Conservation (phyloP, 1,140 invertebrate genomes). For the Epicauta chinensis region DNA sequence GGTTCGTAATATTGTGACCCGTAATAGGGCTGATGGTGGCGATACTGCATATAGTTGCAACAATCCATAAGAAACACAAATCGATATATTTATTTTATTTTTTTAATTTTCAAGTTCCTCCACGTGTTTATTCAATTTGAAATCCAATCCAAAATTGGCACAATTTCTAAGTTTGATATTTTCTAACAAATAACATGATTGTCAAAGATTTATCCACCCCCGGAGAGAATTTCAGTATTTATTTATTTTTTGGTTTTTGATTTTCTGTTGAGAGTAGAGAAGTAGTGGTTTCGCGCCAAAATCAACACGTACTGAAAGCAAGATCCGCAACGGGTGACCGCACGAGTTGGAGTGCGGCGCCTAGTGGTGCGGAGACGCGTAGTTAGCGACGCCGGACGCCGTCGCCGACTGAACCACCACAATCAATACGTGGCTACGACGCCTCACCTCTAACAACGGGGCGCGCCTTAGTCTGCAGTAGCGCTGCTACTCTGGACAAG, state of each 20-base stretch:
- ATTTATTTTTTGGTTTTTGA: not conserved
- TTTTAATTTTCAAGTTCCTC: not conserved
- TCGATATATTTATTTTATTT: not conserved
- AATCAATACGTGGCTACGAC: slow-evolving; percentile 32
- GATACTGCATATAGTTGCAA: slow-evolving; percentile 47
- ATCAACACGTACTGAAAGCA: slow-evolving; percentile 15
- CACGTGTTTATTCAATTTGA: not conserved
- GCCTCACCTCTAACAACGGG: slow-evolving; percentile 25
- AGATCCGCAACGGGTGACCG: slow-evolving; percentile 1
- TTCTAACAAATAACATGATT: not conserved
- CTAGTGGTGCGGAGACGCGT: slow-evolving; percentile 9
- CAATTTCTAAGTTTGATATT: not conserved
- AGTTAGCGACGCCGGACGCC: slow-evolving; percentile 33
- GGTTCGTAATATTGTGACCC: slow-evolving; percentile 30
- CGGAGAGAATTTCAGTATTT: no score
- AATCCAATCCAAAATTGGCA: not conserved
- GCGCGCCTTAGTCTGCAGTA: slow-evolving; percentile 23
- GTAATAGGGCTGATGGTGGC: slow-evolving; percentile 41
- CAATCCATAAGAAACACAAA: slow-evolving; percentile 44
- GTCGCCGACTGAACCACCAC: slow-evolving; percentile 29
- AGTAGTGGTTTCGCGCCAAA: slow-evolving; percentile 30
- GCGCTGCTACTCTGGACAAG: slow-evolving; percentile 23
- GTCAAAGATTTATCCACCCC: not conserved
- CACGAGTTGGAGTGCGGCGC: slow-evolving; percentile 13
- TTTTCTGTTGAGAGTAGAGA: not conserved